Evolutionary conservation across 1,140 invertebrate species (phyloP), one percentile per base, ranked within the genome.

Genomic region (Drosophila parabipectinata): DNA sequence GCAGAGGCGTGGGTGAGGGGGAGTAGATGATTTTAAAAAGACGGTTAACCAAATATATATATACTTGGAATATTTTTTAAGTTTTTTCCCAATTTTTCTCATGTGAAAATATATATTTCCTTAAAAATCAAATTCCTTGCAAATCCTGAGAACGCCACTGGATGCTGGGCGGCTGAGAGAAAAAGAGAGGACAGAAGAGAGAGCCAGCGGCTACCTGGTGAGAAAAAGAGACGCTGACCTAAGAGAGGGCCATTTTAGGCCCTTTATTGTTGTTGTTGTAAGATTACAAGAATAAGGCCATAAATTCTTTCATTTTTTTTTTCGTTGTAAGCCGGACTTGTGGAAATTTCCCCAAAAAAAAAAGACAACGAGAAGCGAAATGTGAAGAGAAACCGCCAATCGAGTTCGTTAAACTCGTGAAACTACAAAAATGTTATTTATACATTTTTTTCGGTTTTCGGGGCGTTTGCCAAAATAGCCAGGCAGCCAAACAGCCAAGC

Each of bases 211-310:
- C 14, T 34, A 26, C 62, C 26, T 53, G 39, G 26, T 30, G 39
- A 41, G 44, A n/a, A n/a, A 53, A 28, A 28, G 26, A 28, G 12
- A 14, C 4, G n/a, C 5, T 5, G 39, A 18, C 9, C 9, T 5
- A 18, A 76, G 72, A 71, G 58, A 24, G 41, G 54, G 34, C 34
- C 47, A 73, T 39, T 45, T 37, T 37, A 24, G 50, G 14, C 14
- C 67, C 69, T n/a, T 69, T 18, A 18, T 18, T 74, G 47, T 47
- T 74, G 53, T 37, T 77, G 53, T 37, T 77, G 80, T 79, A 79
- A 83, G 15, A 71, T 84, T 84, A 83, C 79, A 83, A 83, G 79
- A 82, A 69, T 41, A 77, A 57, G 68, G 63, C 73, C 57, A 63
- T 15, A 39, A 62, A 63, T 54, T 44, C 59, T 74, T 53, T 50